These are phyloP conservation scores for Pongo pygmaeus DNA, from an alignment of 2,113 vertebrate genomes.

Conservation along the genomic window DNA sequence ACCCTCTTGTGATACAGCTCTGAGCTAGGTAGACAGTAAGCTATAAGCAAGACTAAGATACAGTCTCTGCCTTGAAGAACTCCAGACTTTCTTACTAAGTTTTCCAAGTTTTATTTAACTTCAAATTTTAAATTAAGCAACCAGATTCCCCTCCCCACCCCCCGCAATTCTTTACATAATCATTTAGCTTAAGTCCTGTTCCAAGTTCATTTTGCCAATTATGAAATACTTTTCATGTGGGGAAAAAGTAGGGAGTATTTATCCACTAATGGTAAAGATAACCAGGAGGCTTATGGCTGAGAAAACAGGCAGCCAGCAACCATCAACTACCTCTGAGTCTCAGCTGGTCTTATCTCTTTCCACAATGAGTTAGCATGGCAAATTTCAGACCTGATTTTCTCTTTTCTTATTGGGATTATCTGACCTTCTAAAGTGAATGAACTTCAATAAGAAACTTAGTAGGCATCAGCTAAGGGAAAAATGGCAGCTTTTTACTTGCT, in stretches of 20 bases:
- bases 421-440: not conserved
- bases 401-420: not conserved
- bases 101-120: conserved; percentile 42
- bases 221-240: conserved; percentile 30
- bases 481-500: not conserved
- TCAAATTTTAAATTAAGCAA: conserved; percentile 32
- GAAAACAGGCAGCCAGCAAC: not conserved
- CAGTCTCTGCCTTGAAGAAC: not conserved
- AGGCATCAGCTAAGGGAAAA: not conserved
- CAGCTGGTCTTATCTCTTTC: not conserved
- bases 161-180: not conserved
- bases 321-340: not conserved
- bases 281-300: conserved; percentile 8
- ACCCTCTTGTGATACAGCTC: not conserved
- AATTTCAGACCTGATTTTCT: conserved; percentile 41
- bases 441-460: not conserved
- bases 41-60: conserved; percentile 26
- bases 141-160: not conserved
- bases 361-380: not conserved
- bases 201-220: conserved; percentile 7
- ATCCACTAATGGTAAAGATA: conserved; percentile 24
- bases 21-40: not conserved
- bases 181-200: not conserved
- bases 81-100: not conserved
- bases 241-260: not conserved